Evolutionary conservation across 2,888 invertebrate species (phyloP), one percentile per base, ranked within the genome.

Genomic region (Griposia aprilina): DNA sequence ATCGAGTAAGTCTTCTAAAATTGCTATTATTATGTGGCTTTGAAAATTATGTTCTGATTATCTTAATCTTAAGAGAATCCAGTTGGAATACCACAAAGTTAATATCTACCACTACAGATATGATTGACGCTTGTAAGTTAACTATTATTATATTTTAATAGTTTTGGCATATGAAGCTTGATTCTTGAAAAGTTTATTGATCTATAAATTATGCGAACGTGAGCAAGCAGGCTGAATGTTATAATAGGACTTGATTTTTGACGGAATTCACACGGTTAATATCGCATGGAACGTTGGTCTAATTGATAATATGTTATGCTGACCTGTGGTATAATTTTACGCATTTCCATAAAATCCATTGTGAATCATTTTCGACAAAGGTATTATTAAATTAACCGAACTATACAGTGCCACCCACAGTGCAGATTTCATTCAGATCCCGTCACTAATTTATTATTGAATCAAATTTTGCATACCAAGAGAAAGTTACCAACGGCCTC

Each of bases 401-500:
- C 23, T 15, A 59, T 45, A 20, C 11, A 17, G 41, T 65, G 15
- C 1, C 41, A 30, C 6, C 1, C 41, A 30, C 6, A n/a, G 15
- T 68, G 41, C 15, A 41, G 48, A 26, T 67, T 81, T 75, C 52
- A 75, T 79, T 83, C 45, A 45, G 15, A 36, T 50, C 7, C 15
- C n/a, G 36, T 23, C 48, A 76, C 20, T 55, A 66, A 76, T 66
- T 83, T 57, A 63, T 45, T 45, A 57, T 45, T 80, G 66, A 68
- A 79, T 62, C 11, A 52, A 66, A 67, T 8, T 36, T 65, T 52
- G 50, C 15, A 65, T 50, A 57, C 13, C 45, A 30, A 80, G 81
- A 57, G 87, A 83, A 86, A 84, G 78, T 84, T 23, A 48, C 30
- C 59, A 36, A 13, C 48, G 13, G 36, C 15, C 71, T 20, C n/a